Evolutionary conservation across 2,113 vertebrate genomes (phyloP), one percentile per base, ranked within the genome.

Genomic region (Oreotrochilus melanogaster): DNA sequence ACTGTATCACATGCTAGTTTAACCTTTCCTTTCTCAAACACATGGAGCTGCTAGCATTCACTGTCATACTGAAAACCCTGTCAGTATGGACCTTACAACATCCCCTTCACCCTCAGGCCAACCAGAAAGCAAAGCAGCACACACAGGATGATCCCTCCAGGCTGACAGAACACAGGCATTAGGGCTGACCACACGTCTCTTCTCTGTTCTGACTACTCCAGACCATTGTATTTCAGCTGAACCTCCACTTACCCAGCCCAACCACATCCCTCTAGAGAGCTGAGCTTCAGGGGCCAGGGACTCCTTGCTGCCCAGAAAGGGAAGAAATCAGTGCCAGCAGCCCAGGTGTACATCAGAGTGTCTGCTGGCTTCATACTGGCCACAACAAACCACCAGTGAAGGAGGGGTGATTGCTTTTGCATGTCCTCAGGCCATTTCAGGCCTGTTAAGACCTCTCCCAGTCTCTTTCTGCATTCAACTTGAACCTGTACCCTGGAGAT

Each of bases 61-160:
- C 16, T 50, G 45, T 25, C 67, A 73, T 2, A 2, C 11, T 14
- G 12, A 76, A 79, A 83, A 31, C 9, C 18, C 21, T 58, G 50
- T 21, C 42, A 42, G 15, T 10, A 24, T 0, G 0, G 31, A 85
- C 47, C 5, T 54, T 37, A 60, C 11, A 64, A 43, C 0, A 0
- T 30, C 10, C 25, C 10, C 53, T 92, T 21, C 39, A 86, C 25
- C 17, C 51, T 67, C 61, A 48, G 30, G 42, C 2, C 17, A 61
- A 13, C 9, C 12, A 61, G 50, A 92, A 53, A 50, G 6, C 47
- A 70, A 62, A 45, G 51, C 22, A 62, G 37, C 7, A 54, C 18
- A 45, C 30, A 51, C 2, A 27, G 13, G 3, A n/a, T 48, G 14
- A 95, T 30, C 10, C 39, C 8, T 1, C 3, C 22, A 66, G 51